A percentile compares a stretch with the other conserved stretches of the same genome.
phyloP scores from a whole-genome alignment of 2,888 invertebrate genomes.

The Agrilus cyanescens region DNA sequence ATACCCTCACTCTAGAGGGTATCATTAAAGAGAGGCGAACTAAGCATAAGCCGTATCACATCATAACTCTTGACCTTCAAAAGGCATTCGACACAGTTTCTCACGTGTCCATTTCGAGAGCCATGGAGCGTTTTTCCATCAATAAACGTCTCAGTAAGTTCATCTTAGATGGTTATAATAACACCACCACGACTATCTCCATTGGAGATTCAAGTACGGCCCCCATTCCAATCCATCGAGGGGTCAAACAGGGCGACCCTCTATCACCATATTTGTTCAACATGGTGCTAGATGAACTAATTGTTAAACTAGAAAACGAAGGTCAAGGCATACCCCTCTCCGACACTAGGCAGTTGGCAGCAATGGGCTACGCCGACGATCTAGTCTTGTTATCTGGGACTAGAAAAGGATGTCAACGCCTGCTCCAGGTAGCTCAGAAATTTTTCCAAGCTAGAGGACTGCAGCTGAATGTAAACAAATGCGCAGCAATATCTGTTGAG shows the following conservation, averaged over 20 bases:
- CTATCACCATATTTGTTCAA: conserved; percentile 6
- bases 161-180: background rate
- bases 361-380: conserved; percentile 16
- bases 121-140: too few species aligned
- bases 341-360: conserved; percentile 1
- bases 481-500: conserved; percentile 9
- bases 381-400: conserved; percentile 9
- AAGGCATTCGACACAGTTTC: too few species aligned
- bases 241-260: conserved; percentile 10
- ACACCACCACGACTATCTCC: too few species aligned
- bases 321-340: conserved; percentile 2
- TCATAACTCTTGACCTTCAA: too few species aligned
- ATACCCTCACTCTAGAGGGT: conserved; percentile 6
- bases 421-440: conserved; percentile 4
- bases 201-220: too few species aligned
- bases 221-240: conserved; percentile 4
- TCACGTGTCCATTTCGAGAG: too few species aligned
- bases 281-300: conserved; percentile 5
- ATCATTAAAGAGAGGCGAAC: too few species aligned
- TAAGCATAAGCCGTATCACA: too few species aligned
- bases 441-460: conserved; percentile 10
- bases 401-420: background rate
- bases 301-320: background rate
- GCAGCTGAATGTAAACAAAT: conserved; percentile 8
- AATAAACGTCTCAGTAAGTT: too few species aligned